Percentiles rank a stretch among this genome's conserved stretches.
Conservation (phyloP, 1,140 invertebrate genomes). For the Mercenaria mercenaria region DNA sequence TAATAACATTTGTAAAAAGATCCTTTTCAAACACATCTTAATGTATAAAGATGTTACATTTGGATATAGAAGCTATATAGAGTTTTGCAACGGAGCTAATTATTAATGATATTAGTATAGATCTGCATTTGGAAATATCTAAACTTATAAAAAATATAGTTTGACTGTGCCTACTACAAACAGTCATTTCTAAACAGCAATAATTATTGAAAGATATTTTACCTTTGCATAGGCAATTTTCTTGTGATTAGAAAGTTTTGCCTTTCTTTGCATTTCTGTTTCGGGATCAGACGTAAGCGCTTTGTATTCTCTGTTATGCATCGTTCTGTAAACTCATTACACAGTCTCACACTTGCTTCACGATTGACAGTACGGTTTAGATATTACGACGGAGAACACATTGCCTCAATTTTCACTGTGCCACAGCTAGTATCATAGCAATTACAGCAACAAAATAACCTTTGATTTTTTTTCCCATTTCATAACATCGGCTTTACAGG, state of each 20-base stretch:
- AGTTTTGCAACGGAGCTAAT: too few species aligned
- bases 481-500: not conserved
- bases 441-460: not conserved
- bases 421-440: not conserved
- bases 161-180: too few species aligned
- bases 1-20: too few species aligned
- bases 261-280: not conserved
- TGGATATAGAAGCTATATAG: too few species aligned
- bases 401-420: not conserved
- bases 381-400: not conserved
- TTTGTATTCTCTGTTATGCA: not conserved
- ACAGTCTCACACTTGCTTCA: not conserved
- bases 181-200: too few species aligned
- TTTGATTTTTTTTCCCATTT: not conserved
- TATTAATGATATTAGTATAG: too few species aligned
- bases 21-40: too few species aligned
- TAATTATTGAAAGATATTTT: too few species aligned
- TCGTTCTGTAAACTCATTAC: not conserved
- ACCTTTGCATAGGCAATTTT: not conserved
- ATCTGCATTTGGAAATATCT: too few species aligned
- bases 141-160: too few species aligned
- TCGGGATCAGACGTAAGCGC: not conserved
- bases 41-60: too few species aligned
- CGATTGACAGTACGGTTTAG: not conserved
- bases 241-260: not conserved